Conservation (phyloP, 2,797 vertebrate genomes). For the Propithecus perrieri region DNA sequence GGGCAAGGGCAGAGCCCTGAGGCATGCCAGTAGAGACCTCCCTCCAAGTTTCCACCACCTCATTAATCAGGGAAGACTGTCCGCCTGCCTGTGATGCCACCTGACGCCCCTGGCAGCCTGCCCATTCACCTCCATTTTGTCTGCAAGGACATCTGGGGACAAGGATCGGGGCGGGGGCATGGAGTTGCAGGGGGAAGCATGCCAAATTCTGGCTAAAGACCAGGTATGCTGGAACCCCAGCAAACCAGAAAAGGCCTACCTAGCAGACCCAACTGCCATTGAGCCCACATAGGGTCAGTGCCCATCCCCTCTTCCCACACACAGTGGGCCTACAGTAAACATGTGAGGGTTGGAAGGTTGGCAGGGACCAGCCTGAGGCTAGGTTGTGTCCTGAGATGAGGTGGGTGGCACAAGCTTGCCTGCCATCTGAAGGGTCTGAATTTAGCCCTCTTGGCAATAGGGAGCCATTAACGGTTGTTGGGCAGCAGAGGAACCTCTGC, state of each 20-base stretch:
- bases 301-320: not conserved
- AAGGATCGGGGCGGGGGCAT: not conserved
- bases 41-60: slow-evolving; percentile 21
- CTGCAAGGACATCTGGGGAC: slow-evolving; percentile 62
- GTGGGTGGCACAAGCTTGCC: not conserved
- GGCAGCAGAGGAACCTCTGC: not conserved
- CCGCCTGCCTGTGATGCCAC: slow-evolving; percentile 27
- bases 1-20: not conserved
- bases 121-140: slow-evolving; percentile 54
- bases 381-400: not conserved
- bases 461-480: not conserved
- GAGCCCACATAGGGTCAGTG: not conserved
- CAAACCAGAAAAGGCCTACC: not conserved
- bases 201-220: not conserved
- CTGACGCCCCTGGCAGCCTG: slow-evolving; percentile 49
- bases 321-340: not conserved
- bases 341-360: not conserved
- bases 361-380: not conserved
- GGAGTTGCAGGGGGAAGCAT: not conserved
- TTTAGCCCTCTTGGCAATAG: not conserved
- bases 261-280: not conserved
- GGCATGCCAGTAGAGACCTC: not conserved
- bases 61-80: slow-evolving; percentile 20
- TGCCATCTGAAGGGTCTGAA: not conserved
- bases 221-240: not conserved